phyloP scores from a whole-genome alignment of 2,797 vertebrate species.

The Alauda arvensis region DNA sequence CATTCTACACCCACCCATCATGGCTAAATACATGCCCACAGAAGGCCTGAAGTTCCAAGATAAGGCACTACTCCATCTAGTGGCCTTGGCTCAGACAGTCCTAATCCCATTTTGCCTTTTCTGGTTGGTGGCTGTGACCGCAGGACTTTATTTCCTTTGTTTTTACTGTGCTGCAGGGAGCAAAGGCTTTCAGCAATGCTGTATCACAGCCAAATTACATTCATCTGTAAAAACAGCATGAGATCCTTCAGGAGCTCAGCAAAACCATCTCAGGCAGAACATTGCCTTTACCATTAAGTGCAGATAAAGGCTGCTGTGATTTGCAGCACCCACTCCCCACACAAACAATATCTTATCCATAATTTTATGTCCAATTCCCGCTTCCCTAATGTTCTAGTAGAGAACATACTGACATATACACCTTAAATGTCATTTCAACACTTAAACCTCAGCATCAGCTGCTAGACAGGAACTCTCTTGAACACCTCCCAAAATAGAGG shows the following conservation, averaged over 20 bases:
- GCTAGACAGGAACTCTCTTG: background rate
- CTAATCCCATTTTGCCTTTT: background rate
- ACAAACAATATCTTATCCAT: background rate
- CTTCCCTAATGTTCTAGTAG: background rate
- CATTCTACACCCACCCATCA: background rate
- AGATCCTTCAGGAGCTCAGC: background rate
- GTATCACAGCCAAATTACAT: background rate
- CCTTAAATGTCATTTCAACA: background rate
- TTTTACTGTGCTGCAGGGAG: background rate
- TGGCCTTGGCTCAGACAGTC: background rate
- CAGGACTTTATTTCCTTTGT: background rate
- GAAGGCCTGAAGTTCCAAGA: background rate
- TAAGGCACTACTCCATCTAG: constrained; percentile 56
- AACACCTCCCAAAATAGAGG: background rate
- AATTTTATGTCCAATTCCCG: background rate
- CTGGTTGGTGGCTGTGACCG: background rate
- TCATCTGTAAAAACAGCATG: accelerated
- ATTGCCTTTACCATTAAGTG: background rate
- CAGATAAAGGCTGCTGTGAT: background rate
- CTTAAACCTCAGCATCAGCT: background rate
- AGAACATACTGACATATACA: background rate
- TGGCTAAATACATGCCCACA: background rate
- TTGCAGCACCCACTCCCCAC: background rate
- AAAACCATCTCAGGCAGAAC: background rate
- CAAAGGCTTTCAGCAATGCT: background rate